These are phyloP conservation scores for Cydia amplana DNA, from an alignment of 1,140 invertebrate genomes.

Conservation along the genomic window DNA sequence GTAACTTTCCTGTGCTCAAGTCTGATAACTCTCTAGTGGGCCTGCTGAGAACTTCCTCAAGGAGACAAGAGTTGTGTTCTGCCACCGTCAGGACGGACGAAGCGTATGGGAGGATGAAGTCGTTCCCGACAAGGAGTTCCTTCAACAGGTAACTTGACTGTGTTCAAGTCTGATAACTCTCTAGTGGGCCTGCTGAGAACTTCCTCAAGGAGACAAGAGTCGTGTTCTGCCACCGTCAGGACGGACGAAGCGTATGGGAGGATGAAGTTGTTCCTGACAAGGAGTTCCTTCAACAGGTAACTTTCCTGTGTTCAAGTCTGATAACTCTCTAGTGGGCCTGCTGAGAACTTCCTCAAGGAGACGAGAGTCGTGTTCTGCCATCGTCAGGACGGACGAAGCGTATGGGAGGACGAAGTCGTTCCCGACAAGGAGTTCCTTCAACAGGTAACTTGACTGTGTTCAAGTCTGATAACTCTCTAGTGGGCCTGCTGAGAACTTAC, in stretches of 20 bases:
- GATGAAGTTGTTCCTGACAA: constrained; percentile 89
- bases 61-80: constrained; percentile 95
- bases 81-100: constrained; percentile 80
- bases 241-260: constrained; percentile 84
- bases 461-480: too few relatives aligned
- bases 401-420: too few relatives aligned
- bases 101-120: constrained; percentile 88
- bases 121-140: constrained; percentile 86
- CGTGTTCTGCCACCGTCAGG: constrained; percentile 87
- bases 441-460: too few relatives aligned
- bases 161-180: too few relatives aligned
- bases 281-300: constrained; percentile 67
- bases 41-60: constrained; percentile 90
- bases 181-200: constrained; percentile 77
- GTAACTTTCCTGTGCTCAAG: too few relatives aligned
- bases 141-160: too few relatives aligned
- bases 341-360: neutral
- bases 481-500: too few relatives aligned
- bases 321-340: neutral
- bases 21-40: too few relatives aligned
- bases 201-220: constrained; percentile 96
- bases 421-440: too few relatives aligned
- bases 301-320: too few relatives aligned
- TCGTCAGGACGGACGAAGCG: too few relatives aligned
- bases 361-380: too few relatives aligned